Base-by-base conservation (phyloP, 2,888 invertebrate species). In the Willowsia nigromaculata region DNA sequence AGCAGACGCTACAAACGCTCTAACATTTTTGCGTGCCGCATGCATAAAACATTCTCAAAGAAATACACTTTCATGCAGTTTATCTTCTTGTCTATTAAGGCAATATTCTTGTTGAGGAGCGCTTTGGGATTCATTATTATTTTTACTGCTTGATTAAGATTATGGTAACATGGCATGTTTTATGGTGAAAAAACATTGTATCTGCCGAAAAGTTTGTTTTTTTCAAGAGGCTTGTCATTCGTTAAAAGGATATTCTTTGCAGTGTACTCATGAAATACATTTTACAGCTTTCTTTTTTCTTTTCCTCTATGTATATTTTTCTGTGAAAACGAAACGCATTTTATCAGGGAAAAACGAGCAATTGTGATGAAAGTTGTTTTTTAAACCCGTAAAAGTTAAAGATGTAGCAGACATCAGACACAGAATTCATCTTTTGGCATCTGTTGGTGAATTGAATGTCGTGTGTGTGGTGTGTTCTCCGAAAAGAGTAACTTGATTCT, bases 71-170 rank as follows among this genome's bases (percentile, higher is more conserved):
- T 53, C 33, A 27, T 47, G 27, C 47, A 76, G 76, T 76, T 50
- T 53, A 76, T 53, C 50, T 53, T 53, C 30, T 53, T 50, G 50
- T 76, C 76, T 30, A 53, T 76, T 50, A 30, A n/a, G 50, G 30
- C 76, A 76, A 53, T 50, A 50, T 30, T 27, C 18, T 74, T 25
- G 13, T 76, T 76, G 33, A 76, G 7, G 53, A 53, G 50, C 53
- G 76, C 53, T 76, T 50, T 76, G 76, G 76, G 76, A 76, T 76
- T 53, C 53, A 76, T 76, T 50, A 74, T 25, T 47, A 76, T 76
- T 76, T 76, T 76, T 76, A 50, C 53, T n/a, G 33, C 53, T 30
- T 25, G 7, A 53, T 30, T 13, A 50, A 50, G 18, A 50, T 76
- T 53, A 30, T 30, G 53, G 74, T 74, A 43, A 74, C 27, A 25